Base-by-base conservation (phyloP, 2,888 invertebrate species). In the Axea sp. region DNA sequence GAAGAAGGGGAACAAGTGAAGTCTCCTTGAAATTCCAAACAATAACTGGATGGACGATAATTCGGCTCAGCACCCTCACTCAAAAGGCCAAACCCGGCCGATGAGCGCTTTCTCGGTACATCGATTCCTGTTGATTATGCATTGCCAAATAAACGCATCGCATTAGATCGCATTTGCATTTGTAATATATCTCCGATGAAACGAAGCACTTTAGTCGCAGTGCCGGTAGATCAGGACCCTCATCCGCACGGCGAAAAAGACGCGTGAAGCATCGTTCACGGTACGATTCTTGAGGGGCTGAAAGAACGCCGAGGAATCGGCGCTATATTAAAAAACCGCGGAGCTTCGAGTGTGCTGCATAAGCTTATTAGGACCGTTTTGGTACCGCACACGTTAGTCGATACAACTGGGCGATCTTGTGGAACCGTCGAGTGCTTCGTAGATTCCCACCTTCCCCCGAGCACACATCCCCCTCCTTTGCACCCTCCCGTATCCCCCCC, bases 301-400 rank as follows among this genome's bases (percentile, higher is more conserved):
- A 5, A 39, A 49, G 49, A 22, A 60, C 30, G 31, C 19, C n/a
- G 26, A 26, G 28, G 7, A 49, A 37, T 39, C 39, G 49, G 22
- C 26, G 30, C 17, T 49, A 49, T 49, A 39, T 62, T 62, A 43
- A 64, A n/a, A n/a, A 51, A 35, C 35, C 39, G 24, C 6, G 24
- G 41, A 11, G 39, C 41, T 43, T 41, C 26, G 53, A 64, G 53
- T 53, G 43, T 51, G 45, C 84, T 86, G 85, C 83, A 85, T 86
- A 86, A 86, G 85, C 86, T 86, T 86, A 86, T 86, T 85, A 86
- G 76, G 80, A 78, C 76, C 77, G 71, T 67, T 73, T 73, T 57
- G 74, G 76, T 72, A 76, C 41, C 43, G 62, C 45, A 33, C 57
- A 33, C 57, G 33, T 59, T 33, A 59, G 53, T 53, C 55, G 62